These are phyloP conservation scores for Phalloptychus januarius DNA, from an alignment of 2,797 vertebrate species.

Conservation along the genomic window DNA sequence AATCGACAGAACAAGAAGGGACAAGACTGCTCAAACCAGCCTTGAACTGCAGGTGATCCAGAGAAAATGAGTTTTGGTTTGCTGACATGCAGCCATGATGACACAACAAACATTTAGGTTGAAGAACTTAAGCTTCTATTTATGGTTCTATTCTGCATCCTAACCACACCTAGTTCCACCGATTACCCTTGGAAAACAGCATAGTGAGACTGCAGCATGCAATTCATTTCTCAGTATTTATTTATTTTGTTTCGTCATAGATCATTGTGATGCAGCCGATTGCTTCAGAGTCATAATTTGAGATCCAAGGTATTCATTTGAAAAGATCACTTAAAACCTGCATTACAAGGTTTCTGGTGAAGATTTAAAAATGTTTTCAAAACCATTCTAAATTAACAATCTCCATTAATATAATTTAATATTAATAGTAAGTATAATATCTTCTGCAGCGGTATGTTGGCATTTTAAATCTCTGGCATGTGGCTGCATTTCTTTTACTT, in stretches of 20 bases:
- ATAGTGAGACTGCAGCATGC: neutral
- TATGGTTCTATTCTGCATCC: neutral
- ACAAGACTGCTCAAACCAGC: slow-evolving; percentile 14
- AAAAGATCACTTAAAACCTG: neutral
- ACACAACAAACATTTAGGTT: neutral
- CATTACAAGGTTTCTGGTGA: neutral
- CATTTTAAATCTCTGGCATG: neutral
- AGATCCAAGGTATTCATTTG: neutral
- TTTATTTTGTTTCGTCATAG: neutral
- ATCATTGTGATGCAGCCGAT: neutral
- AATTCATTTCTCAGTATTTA: neutral
- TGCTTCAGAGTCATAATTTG: neutral
- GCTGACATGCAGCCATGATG: neutral
- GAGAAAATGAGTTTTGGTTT: neutral
- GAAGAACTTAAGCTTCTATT: neutral
- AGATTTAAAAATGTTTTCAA: neutral
- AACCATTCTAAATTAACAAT: neutral
- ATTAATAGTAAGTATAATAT: neutral
- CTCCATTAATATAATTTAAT: neutral
- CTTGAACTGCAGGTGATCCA: slow-evolving; percentile 9
- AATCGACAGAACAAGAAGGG: slow-evolving; percentile 13
- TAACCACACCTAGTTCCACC: neutral
- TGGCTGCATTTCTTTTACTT: neutral
- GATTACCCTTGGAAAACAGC: neutral
- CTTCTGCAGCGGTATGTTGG: neutral